Conservation (phyloP, 2,113 vertebrate species). For the Tachysurus vachellii region DNA sequence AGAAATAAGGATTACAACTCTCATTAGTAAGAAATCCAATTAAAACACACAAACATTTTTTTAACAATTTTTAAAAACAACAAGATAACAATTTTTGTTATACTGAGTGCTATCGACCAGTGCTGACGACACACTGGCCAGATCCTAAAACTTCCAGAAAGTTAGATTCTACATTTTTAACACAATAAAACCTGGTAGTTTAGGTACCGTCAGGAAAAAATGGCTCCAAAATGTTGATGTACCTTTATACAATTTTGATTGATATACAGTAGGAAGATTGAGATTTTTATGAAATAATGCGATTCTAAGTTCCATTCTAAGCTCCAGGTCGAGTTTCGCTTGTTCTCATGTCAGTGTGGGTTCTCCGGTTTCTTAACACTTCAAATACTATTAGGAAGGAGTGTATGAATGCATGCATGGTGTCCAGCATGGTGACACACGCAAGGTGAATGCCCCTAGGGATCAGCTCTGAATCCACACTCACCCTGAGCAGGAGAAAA, state of each 20-base stretch:
- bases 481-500: background rate
- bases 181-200: background rate
- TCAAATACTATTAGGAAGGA: background rate
- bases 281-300: background rate
- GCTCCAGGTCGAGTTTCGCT: background rate
- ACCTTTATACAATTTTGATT: background rate
- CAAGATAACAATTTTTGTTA: too few relatives aligned
- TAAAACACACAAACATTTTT: background rate
- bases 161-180: background rate
- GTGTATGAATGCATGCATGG: background rate
- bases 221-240: background rate
- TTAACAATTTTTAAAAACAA: too few relatives aligned
- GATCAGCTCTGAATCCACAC: background rate
- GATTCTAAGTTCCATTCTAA: background rate
- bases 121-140: background rate
- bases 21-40: conserved; percentile 17
- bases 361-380: background rate
- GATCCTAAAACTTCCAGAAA: background rate
- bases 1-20: background rate
- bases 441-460: background rate
- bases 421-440: background rate
- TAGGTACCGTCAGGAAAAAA: background rate
- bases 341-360: conserved; percentile 1
- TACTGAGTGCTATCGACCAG: background rate
- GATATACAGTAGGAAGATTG: background rate